Percentiles rank a stretch among this genome's conserved stretches.
phyloP scores from a whole-genome alignment of 2,797 vertebrate genomes.

The Phrynocephalus forsythii region DNA sequence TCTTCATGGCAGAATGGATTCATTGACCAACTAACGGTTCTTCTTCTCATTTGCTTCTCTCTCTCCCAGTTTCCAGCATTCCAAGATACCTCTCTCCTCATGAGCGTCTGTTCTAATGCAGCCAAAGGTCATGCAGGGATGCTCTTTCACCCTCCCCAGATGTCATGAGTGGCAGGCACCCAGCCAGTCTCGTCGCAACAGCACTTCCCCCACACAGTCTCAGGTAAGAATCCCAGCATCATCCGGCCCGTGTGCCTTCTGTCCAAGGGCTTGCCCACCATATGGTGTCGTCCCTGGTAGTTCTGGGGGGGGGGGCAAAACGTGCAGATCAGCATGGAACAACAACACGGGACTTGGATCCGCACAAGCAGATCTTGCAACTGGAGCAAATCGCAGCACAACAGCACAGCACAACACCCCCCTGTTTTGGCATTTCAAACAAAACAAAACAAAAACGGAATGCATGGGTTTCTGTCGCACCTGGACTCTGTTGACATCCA shows the following conservation, averaged over 20 bases:
- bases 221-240: conserved; percentile 73
- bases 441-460: too few species aligned
- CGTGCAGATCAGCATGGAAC: background rate
- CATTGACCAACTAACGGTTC: background rate
- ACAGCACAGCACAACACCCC: too few species aligned
- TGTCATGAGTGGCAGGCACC: conserved; percentile 78
- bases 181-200: conserved; percentile 56
- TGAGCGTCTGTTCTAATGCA: conserved; percentile 77
- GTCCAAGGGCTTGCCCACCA: background rate
- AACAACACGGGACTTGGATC: background rate
- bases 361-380: too few species aligned
- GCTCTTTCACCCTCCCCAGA: conserved; percentile 73
- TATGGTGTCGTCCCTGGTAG: background rate
- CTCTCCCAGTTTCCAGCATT: conserved; percentile 68
- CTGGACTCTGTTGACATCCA: too few species aligned
- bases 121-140: conserved; percentile 83
- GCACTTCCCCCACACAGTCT: conserved; percentile 57
- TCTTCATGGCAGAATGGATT: background rate
- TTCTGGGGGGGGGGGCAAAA: too few species aligned
- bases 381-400: too few species aligned
- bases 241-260: rapidly evolving
- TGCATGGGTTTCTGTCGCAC: too few species aligned
- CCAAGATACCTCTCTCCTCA: conserved; percentile 48
- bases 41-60: background rate
- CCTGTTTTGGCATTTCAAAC: too few species aligned